Evolutionary conservation across 2,113 vertebrate genomes (phyloP).

Genomic region (Harpagus bidentatus): DNA sequence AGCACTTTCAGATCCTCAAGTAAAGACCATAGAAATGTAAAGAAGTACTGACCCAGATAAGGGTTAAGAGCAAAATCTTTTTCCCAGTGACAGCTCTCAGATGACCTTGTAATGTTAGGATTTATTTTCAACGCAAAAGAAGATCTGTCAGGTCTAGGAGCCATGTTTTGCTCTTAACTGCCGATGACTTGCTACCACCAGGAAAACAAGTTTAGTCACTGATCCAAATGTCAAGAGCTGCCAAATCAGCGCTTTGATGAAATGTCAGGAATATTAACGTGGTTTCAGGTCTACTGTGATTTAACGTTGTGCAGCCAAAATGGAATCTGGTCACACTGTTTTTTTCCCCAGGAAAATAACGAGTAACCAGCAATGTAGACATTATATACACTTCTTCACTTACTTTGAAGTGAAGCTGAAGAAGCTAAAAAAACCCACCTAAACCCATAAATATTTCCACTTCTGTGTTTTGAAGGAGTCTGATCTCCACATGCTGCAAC

Average conservation of each 20-base stretch:
- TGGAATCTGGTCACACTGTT: neutral
- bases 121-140: slow-evolving; percentile 30
- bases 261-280: slow-evolving; percentile 9
- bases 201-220: slow-evolving; percentile 51
- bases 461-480: neutral
- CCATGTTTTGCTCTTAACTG: neutral
- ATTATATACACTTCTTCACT: neutral
- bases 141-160: slow-evolving; percentile 1
- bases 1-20: neutral
- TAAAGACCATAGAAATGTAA: neutral
- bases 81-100: slow-evolving; percentile 9
- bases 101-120: slow-evolving; percentile 31
- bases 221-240: slow-evolving; percentile 47
- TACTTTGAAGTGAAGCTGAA: neutral
- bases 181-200: slow-evolving; percentile 42
- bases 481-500: neutral
- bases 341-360: neutral
- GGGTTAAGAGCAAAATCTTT: neutral
- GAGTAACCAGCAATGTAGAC: neutral
- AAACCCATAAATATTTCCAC: neutral
- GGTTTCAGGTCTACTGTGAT: neutral
- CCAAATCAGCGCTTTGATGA: slow-evolving; percentile 39
- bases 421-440: neutral
- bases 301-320: neutral
- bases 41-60: slow-evolving; percentile 6